Percentiles rank a stretch among this genome's conserved stretches.
phyloP scores from a whole-genome alignment of 2,888 invertebrate genomes.

The Agonopterix subpropinquella region DNA sequence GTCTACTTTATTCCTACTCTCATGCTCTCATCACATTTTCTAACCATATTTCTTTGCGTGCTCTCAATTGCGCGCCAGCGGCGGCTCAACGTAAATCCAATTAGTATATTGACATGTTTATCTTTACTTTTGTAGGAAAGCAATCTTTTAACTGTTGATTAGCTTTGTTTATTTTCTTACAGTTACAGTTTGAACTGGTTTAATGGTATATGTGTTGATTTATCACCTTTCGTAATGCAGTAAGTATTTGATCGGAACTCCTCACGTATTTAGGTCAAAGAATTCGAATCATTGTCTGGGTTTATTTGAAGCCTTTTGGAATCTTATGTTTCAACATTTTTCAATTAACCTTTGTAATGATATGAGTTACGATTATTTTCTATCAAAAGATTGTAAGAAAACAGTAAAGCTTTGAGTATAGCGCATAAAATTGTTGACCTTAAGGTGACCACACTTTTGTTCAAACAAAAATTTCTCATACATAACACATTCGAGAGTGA shows the following conservation, averaged over 20 bases:
- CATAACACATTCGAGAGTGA: slow-evolving; percentile 32
- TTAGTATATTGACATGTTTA: slow-evolving; percentile 19
- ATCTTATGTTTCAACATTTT: no score
- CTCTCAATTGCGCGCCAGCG: slow-evolving; percentile 2
- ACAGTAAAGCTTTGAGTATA: neutral
- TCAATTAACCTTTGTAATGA: no score
- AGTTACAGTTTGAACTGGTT: slow-evolving; percentile 13
- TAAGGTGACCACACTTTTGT: neutral
- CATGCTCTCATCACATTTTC: slow-evolving; percentile 2
- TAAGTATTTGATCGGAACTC: neutral
- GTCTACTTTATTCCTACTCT: slow-evolving; percentile 4
- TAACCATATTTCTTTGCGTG: slow-evolving; percentile 1
- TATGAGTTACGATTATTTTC: no score
- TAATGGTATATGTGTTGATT: slow-evolving; percentile 12
- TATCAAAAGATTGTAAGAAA: no score
- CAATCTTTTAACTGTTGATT: slow-evolving; percentile 14
- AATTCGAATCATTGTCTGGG: no score
- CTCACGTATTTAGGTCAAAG: no score
- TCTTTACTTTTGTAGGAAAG: slow-evolving; percentile 12
- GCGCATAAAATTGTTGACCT: no score
- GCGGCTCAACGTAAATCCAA: slow-evolving; percentile 16
- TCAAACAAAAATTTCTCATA: slow-evolving; percentile 32
- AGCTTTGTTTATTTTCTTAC: slow-evolving; percentile 15
- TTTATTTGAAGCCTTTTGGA: no score
- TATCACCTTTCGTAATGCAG: slow-evolving; percentile 4